phyloP scores from a whole-genome alignment of 2,113 vertebrate genomes.

The Tragelaphus scriptus region DNA sequence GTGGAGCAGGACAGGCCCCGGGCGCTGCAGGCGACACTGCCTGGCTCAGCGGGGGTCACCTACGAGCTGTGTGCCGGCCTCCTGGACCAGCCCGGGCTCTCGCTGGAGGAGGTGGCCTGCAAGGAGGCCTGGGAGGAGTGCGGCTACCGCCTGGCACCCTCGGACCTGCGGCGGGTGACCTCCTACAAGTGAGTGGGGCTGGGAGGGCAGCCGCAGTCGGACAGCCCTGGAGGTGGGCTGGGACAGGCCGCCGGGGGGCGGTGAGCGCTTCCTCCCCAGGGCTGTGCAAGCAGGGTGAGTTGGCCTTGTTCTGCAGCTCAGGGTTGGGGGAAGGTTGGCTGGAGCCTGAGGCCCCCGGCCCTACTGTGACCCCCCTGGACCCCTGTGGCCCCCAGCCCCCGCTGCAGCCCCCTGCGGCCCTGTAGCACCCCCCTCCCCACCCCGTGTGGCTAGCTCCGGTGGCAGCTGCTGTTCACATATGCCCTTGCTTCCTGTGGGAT shows the following conservation, averaged over 20 bases:
- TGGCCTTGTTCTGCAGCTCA: neutral
- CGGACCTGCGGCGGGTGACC: constrained; percentile 85
- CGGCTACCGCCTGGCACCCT: constrained; percentile 84
- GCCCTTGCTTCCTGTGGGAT: constrained; percentile 67
- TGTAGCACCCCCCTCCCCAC: neutral
- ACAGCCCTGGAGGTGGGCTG: rapidly evolving
- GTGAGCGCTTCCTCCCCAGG: rapidly evolving
- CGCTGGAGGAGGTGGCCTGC: constrained; percentile 90
- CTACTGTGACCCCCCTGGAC: neutral
- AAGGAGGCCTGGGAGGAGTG: constrained; percentile 93
- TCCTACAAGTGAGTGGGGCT: constrained; percentile 86
- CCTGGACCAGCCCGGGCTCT: constrained; percentile 90
- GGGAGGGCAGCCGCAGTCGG: neutral
- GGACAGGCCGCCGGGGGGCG: rapidly evolving
- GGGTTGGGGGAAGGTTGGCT: neutral
- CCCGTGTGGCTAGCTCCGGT: neutral
- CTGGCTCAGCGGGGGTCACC: constrained; percentile 85
- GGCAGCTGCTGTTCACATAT: constrained; percentile 59
- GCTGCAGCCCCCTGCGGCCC: too few species aligned
- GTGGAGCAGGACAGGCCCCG: constrained; percentile 56
- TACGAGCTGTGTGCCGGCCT: constrained; percentile 94
- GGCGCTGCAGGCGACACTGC: constrained; percentile 73
- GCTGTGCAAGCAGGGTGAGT: neutral
- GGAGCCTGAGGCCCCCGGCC: neutral
- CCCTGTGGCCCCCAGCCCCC: neutral